phyloP scores from a whole-genome alignment of 37 sponge, comb jelly and placozoan genomes.

The Chondrilla cf. caribensis region DNA sequence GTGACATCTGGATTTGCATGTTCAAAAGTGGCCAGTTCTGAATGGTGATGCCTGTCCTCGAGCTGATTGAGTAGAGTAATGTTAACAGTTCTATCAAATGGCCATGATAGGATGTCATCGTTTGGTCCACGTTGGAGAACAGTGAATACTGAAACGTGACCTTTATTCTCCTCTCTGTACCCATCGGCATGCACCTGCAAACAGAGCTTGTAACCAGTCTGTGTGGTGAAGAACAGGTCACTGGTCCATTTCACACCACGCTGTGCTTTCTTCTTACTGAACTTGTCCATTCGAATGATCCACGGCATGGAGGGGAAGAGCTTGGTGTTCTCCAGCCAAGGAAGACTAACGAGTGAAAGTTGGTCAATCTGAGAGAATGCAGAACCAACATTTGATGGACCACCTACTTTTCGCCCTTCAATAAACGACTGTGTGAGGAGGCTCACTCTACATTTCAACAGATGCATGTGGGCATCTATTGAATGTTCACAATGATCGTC shows the following conservation, averaged over 20 bases:
- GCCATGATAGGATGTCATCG: slow-evolving; percentile 11
- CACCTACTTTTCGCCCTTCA: too few species aligned
- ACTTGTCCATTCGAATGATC: background rate
- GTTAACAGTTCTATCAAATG: background rate
- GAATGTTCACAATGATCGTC: background rate
- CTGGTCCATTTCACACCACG: background rate
- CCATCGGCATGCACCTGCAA: background rate
- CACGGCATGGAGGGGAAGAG: background rate
- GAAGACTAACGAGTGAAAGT: background rate
- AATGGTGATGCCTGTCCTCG: background rate
- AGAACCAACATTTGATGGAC: too few species aligned
- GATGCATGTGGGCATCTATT: background rate
- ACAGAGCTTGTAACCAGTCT: background rate
- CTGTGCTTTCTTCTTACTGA: background rate
- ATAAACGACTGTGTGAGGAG: too few species aligned
- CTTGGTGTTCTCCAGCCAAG: background rate
- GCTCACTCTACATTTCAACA: background rate
- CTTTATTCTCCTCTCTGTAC: background rate
- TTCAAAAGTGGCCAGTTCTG: background rate
- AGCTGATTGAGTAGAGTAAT: background rate
- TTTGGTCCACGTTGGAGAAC: slow-evolving; percentile 2
- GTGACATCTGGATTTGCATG: background rate
- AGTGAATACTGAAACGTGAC: background rate
- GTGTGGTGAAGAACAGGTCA: background rate
- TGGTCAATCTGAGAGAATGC: too few species aligned